Base-by-base conservation (phyloP, 2,797 vertebrate genomes). In the Rhynchotus rufescens region DNA sequence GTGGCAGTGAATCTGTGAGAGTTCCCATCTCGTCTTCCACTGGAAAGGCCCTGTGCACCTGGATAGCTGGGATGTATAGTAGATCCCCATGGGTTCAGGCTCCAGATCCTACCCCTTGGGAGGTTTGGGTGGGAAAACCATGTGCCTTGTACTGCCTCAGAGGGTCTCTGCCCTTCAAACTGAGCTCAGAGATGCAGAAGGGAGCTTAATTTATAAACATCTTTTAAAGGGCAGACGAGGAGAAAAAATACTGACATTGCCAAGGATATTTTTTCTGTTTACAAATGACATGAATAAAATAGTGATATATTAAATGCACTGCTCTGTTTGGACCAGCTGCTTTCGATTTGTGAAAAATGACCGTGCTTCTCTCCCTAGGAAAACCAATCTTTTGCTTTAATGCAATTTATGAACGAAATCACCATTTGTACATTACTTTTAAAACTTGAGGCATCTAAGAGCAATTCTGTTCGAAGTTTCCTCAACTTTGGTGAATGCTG, bases 321-420 rank as follows among this genome's bases (percentile, higher is more conserved):
- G 78, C 51, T 80, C 88, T 93, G 67, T 78, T 97, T 94, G 82
- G 90, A 91, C 83, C 90, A 95, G 91, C 90, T 95, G 87, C 77
- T 96, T 95, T 97, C 84, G 51, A 86, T 89, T 92, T 86, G 83
- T 97, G 93, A 96, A 94, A 93, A 96, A 96, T 93, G 85, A 94
- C 51, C 72, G 54, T 60, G 57, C 75, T 91, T 92, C 80, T 95
- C 75, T 68, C 74, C 89, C 92, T 93, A 87, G 89, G 88, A 97
- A 91, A 90, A 85, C 93, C 85, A 92, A 88, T 92, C 93, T 96
- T 94, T 80, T 94, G 91, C 64, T 95, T 95, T 95, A 92, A 86
- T 88, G 73, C 71, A 20, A 83, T 94, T 95, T 98, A 94, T 96
- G 94, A 92, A 92, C 94, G 95, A 96, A 93, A 91, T 92, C 89